A percentile compares a stretch with the other conserved stretches of the same genome.
phyloP scores from a whole-genome alignment of 2,888 invertebrate genomes.

The Acleris cristana region DNA sequence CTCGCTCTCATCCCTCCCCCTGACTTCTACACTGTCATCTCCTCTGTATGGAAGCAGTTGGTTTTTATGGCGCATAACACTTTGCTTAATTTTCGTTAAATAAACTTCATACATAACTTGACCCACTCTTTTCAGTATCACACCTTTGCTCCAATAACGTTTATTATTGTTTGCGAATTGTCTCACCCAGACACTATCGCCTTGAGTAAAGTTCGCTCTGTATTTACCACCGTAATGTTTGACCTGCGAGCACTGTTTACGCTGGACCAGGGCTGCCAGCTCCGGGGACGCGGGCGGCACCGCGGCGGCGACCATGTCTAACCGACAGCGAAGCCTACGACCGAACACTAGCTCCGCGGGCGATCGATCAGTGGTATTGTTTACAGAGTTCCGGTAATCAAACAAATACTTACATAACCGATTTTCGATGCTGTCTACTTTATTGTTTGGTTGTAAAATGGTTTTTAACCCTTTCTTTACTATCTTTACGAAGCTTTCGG shows the following conservation, averaged over 20 bases:
- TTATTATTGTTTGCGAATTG: slow-evolving; percentile 28
- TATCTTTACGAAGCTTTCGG: slow-evolving; percentile 39
- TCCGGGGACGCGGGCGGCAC: slow-evolving; percentile 23
- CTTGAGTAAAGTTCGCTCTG: slow-evolving; percentile 3
- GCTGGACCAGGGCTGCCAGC: slow-evolving; percentile 19
- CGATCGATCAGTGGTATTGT: slow-evolving; percentile 38
- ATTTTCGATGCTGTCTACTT: slow-evolving; percentile 5
- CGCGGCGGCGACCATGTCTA: slow-evolving; percentile 38
- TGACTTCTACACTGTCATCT: neutral
- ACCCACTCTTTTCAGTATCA: neutral
- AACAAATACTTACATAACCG: slow-evolving; percentile 38
- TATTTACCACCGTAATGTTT: slow-evolving; percentile 25
- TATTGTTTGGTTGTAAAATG: slow-evolving; percentile 25
- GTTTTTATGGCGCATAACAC: no score
- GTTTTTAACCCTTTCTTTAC: slow-evolving; percentile 46
- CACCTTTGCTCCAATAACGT: neutral
- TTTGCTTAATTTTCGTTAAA: no score
- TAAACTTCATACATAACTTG: neutral
- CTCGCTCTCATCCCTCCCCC: no score
- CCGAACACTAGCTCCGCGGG: slow-evolving; percentile 41
- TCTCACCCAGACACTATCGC: slow-evolving; percentile 33
- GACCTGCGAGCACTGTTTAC: slow-evolving; percentile 40
- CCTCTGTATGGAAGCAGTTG: neutral
- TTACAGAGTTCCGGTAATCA: slow-evolving; percentile 36
- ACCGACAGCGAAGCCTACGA: slow-evolving; percentile 33